Evolutionary conservation across 2,888 invertebrate species (phyloP).

Genomic region (Ophioninae sp.): DNA sequence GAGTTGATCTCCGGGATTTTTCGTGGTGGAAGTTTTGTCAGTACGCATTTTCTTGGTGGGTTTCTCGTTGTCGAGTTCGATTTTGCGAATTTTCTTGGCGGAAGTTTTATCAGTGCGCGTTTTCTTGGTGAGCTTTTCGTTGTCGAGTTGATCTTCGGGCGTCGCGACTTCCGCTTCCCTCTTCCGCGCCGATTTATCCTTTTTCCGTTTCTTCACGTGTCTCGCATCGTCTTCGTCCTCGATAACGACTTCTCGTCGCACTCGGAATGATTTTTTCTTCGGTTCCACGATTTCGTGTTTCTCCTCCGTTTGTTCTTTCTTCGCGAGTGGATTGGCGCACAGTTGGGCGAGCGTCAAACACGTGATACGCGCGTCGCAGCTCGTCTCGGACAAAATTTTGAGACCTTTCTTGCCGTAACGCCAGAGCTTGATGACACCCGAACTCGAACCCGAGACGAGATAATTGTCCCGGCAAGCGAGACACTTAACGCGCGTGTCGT

Average conservation of each 20-base stretch:
- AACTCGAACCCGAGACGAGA: slow-evolving; percentile 89
- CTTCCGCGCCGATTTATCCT: slow-evolving; percentile 42
- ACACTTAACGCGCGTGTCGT: slow-evolving; percentile 87
- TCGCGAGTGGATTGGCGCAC: slow-evolving; percentile 50
- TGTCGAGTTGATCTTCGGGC: slow-evolving; percentile 2
- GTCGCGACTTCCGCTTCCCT: slow-evolving; percentile 19
- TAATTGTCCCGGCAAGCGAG: slow-evolving; percentile 83
- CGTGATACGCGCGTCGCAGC: slow-evolving; percentile 87
- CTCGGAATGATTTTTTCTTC: slow-evolving; percentile 63
- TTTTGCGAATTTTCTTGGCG: slow-evolving; percentile 39
- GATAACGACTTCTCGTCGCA: slow-evolving; percentile 70
- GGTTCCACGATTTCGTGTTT: slow-evolving; percentile 50
- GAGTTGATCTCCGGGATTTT: slow-evolving; percentile 29
- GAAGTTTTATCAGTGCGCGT: not conserved
- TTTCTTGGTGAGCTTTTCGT: slow-evolving; percentile 1
- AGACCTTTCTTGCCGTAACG: slow-evolving; percentile 79
- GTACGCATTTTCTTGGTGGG: slow-evolving; percentile 15
- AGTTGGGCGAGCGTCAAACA: slow-evolving; percentile 84
- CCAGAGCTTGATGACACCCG: slow-evolving; percentile 91
- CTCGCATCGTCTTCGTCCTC: slow-evolving; percentile 68
- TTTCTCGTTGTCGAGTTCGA: not conserved
- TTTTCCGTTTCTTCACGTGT: slow-evolving; percentile 54
- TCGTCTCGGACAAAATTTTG: slow-evolving; percentile 79
- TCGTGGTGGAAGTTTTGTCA: slow-evolving; percentile 17
- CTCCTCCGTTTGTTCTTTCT: slow-evolving; percentile 53